Evolutionary conservation across 2,797 vertebrate species (phyloP).

Genomic region (Hylomyscus alleni): DNA sequence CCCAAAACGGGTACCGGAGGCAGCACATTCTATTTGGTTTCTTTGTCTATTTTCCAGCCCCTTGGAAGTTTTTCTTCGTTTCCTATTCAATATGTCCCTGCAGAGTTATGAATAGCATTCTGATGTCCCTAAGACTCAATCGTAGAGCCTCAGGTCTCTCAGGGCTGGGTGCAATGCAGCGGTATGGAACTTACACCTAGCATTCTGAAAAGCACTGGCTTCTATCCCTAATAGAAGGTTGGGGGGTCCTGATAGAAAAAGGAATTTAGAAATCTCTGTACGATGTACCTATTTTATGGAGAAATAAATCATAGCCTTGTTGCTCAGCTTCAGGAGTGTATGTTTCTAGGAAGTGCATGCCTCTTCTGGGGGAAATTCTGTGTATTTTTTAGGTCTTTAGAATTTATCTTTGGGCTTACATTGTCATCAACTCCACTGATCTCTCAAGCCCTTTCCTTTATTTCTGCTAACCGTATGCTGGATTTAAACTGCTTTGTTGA

Average conservation of each 20-base stretch:
- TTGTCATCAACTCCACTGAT: not conserved
- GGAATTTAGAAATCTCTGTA: not conserved
- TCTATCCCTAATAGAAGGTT: not conserved
- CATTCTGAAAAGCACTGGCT: not conserved
- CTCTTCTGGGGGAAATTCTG: not conserved
- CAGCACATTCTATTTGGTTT: not conserved
- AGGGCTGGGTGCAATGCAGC: not conserved
- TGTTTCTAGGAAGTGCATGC: not conserved
- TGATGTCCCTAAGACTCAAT: not conserved
- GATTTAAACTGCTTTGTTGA: not conserved
- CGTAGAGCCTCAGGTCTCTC: not conserved
- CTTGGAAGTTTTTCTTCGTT: not conserved
- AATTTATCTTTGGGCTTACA: slow-evolving; percentile 31
- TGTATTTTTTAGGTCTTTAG: not conserved
- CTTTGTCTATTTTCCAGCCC: not conserved
- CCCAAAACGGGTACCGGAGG: not conserved
- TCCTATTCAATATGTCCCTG: not conserved
- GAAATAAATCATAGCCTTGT: not conserved
- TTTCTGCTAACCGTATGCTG: slow-evolving; percentile 7
- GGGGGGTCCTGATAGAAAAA: not conserved
- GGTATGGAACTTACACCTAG: not conserved
- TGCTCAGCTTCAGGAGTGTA: fast-evolving
- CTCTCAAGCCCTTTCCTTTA: slow-evolving; percentile 32
- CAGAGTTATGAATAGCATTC: not conserved
- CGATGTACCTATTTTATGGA: not conserved